phyloP scores from a whole-genome alignment of 2,113 vertebrate genomes.

The Sphaerodactylus townsendi region DNA sequence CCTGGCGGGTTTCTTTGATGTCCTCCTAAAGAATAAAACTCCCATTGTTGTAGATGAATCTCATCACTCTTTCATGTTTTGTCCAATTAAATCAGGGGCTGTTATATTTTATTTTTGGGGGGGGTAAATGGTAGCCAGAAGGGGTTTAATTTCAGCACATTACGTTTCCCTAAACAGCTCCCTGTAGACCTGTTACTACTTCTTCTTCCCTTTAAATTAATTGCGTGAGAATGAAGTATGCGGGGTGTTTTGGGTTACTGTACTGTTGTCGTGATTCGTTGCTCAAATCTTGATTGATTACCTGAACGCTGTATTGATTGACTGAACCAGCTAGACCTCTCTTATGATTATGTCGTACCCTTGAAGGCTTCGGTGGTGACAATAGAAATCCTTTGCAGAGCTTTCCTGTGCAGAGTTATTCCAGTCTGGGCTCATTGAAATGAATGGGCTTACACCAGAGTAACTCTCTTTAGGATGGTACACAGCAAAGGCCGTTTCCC shows the following conservation, averaged over 20 bases:
- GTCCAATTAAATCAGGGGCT: conserved; percentile 54
- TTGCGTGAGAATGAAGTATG: not conserved
- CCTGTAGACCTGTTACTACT: not conserved
- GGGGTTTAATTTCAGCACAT: conserved; percentile 28
- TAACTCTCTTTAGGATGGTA: too few species aligned
- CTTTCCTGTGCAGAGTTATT: too few species aligned
- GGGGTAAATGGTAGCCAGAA: not conserved
- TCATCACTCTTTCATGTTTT: conserved; percentile 63
- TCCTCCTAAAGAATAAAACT: conserved; percentile 36
- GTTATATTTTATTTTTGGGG: conserved; percentile 36
- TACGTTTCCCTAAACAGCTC: not conserved
- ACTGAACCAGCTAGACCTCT: not conserved
- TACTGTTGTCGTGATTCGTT: not conserved
- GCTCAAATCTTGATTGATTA: not conserved
- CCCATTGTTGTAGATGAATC: conserved; percentile 53
- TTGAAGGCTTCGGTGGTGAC: not conserved
- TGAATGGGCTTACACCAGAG: too few species aligned
- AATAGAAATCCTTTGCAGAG: too few species aligned
- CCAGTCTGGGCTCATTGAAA: too few species aligned
- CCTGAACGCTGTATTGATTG: not conserved
- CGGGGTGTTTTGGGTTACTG: not conserved
- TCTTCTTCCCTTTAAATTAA: not conserved
- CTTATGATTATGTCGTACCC: not conserved
- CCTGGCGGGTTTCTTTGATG: conserved; percentile 61
- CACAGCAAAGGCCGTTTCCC: too few species aligned